These are phyloP conservation scores for Buphagus erythrorhynchus DNA, from an alignment of 2,797 vertebrate genomes.

Conservation along the genomic window DNA sequence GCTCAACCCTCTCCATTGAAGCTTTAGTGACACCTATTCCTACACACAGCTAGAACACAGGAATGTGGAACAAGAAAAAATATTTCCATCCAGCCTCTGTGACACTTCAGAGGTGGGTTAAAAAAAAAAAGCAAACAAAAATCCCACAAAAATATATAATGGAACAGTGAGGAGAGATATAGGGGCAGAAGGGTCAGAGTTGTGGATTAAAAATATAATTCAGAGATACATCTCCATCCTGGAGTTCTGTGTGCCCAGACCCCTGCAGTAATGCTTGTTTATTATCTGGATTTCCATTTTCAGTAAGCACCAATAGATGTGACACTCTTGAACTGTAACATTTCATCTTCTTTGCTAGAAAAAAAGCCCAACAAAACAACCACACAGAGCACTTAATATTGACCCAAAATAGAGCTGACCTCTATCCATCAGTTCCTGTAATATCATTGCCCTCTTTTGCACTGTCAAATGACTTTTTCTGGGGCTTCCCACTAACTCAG, in stretches of 20 bases:
- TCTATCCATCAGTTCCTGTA: not conserved
- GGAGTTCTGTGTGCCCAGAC: not conserved
- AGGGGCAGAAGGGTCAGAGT: not conserved
- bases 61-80: not conserved
- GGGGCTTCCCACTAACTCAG: not conserved
- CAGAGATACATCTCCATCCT: not conserved
- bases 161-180: not conserved
- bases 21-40: not conserved
- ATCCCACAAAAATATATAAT: not conserved
- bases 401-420: not conserved
- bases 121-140: not conserved
- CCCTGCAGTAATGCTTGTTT: not conserved
- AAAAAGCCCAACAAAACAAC: not conserved
- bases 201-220: not conserved
- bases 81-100: not conserved
- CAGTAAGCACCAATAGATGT: not conserved
- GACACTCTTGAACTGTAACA: not conserved
- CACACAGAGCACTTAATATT: not conserved
- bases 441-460: not conserved
- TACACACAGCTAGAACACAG: not conserved
- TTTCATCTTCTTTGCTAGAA: not conserved
- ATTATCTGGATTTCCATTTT: not conserved
- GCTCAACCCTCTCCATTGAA: not conserved
- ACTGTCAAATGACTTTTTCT: not conserved
- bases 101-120: not conserved